Evolutionary conservation across 2,797 vertebrate species (phyloP).

Genomic region (Hybognathus amarus): DNA sequence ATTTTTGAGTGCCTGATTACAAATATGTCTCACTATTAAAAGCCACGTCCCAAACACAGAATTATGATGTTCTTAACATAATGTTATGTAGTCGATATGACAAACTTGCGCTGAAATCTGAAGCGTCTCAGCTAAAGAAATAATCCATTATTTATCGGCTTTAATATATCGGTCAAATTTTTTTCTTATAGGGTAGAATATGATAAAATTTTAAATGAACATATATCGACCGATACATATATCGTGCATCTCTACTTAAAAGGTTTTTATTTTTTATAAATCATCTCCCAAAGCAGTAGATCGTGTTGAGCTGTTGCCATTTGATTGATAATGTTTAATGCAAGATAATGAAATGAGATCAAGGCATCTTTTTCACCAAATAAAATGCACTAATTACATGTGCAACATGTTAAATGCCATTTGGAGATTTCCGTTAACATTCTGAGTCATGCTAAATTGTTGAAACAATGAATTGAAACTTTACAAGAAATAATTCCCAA

Average conservation of each 20-base stretch:
- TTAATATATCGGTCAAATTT: no score
- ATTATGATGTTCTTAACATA: no score
- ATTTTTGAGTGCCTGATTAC: no score
- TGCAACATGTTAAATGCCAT: not conserved
- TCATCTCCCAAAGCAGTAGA: not conserved
- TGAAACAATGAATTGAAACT: not conserved
- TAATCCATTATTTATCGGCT: no score
- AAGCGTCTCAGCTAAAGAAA: no score
- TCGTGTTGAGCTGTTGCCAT: not conserved
- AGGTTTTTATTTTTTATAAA: not conserved
- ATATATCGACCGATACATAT: no score
- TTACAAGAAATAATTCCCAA: not conserved
- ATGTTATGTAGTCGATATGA: no score
- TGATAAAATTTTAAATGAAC: no score
- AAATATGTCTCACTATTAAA: no score
- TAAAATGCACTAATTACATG: not conserved
- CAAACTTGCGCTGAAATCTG: no score
- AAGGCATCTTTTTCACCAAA: not conserved
- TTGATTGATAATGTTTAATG: not conserved
- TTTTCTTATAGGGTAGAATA: fast-evolving
- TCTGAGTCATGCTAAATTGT: not conserved
- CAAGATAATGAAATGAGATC: not conserved
- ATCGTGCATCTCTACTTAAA: no score
- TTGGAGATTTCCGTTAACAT: not conserved
- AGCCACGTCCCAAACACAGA: no score